Evolutionary conservation across 2,113 vertebrate genomes (phyloP).

Genomic region (Eleginops maclovinus): DNA sequence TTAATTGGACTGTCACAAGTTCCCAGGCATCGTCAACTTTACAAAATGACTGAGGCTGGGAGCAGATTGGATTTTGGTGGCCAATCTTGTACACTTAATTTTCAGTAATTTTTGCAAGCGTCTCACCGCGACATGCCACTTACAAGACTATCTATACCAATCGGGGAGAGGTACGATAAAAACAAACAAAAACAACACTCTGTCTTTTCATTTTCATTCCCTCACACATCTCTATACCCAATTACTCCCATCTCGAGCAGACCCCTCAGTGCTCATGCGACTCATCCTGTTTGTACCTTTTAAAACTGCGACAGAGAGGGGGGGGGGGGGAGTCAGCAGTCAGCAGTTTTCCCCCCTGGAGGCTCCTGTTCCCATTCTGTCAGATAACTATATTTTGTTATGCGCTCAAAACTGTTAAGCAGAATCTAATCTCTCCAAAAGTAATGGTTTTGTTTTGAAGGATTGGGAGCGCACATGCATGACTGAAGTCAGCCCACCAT

Average conservation of each 20-base stretch:
- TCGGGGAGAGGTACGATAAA: background rate
- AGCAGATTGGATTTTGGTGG: conserved; percentile 78
- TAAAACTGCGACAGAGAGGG: conserved; percentile 33
- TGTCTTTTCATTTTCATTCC: conserved; percentile 37
- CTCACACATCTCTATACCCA: conserved; percentile 31
- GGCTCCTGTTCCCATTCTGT: conserved; percentile 59
- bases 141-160: conserved; percentile 57
- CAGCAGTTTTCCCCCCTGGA: conserved; percentile 7
- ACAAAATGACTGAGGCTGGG: conserved; percentile 69
- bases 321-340: conserved; percentile 23
- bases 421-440: background rate
- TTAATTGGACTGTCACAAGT: conserved; percentile 83
- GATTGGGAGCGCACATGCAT: background rate
- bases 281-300: conserved; percentile 61
- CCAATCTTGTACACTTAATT: conserved; percentile 79
- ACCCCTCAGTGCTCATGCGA: conserved; percentile 27
- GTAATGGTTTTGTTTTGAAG: conserved; percentile 16
- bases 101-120: conserved; percentile 63
- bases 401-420: conserved; percentile 44
- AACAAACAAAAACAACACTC: background rate
- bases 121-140: conserved; percentile 53
- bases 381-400: conserved; percentile 50
- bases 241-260: conserved; percentile 49
- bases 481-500: conserved; percentile 2
- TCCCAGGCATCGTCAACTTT: conserved; percentile 71